Conservation (phyloP, 1,140 invertebrate genomes). For the Zaprionus tsacasi region DNA sequence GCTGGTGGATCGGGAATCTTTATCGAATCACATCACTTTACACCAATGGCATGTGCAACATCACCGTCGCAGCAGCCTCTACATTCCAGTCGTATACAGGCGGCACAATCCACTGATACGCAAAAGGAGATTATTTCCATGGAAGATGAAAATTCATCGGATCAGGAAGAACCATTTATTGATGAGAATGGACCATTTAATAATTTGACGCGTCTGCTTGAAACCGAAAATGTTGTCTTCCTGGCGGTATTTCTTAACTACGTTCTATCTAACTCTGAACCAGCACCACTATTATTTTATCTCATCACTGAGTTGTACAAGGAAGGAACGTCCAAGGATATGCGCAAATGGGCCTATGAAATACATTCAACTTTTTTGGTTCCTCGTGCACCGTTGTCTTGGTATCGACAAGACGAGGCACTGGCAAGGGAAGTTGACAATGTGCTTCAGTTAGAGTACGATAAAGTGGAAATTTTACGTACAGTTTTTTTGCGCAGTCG, state of each 20-base stretch:
- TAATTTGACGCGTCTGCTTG: constrained; percentile 88
- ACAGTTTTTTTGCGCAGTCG: constrained; percentile 95
- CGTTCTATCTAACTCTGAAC: constrained; percentile 93
- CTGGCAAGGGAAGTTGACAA: constrained; percentile 95
- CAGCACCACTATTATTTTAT: constrained; percentile 94
- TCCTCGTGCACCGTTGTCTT: constrained; percentile 93
- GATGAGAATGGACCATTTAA: constrained; percentile 93
- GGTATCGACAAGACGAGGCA: constrained; percentile 92
- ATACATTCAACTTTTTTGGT: constrained; percentile 98
- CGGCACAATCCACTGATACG: constrained; percentile 79
- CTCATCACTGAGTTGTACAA: constrained; percentile 94
- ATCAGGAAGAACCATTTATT: constrained; percentile 90
- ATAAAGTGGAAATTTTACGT: constrained; percentile 95
- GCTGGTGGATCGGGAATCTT: constrained; percentile 56
- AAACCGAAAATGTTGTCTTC: constrained; percentile 89
- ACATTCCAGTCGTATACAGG: constrained; percentile 80
- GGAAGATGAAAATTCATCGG: constrained; percentile 97
- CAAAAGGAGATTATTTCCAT: constrained; percentile 95
- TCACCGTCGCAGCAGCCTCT: constrained; percentile 59
- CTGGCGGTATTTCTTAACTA: constrained; percentile 96
- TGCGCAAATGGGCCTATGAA: constrained; percentile 98
- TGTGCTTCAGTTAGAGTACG: constrained; percentile 91
- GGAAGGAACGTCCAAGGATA: constrained; percentile 93
- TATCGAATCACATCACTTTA: constrained; percentile 81
- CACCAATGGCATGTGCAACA: constrained; percentile 58